Evolutionary conservation across 2,113 vertebrate genomes (phyloP).

Genomic region (Corydoras maculifer): DNA sequence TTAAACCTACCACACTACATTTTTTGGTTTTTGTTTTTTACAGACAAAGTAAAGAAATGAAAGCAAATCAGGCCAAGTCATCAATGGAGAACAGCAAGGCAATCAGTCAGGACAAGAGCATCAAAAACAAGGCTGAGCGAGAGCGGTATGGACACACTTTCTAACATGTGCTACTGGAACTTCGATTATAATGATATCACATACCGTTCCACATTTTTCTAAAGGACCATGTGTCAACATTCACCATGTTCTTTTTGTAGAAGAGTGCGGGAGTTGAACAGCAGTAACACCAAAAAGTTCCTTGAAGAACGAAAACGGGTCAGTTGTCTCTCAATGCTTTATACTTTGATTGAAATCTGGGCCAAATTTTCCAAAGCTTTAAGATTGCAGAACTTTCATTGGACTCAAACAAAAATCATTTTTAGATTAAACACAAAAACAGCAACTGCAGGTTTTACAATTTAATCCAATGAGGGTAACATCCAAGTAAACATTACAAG

Average conservation of each 20-base stretch:
- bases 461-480: no score
- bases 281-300: slow-evolving; percentile 99
- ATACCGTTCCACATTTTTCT: no score
- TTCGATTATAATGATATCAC: no score
- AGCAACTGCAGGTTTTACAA: no score
- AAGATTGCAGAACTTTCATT: no score
- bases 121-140: slow-evolving; percentile 97
- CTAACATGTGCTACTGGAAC: no score
- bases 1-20: no score
- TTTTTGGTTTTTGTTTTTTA: slow-evolving; percentile 11
- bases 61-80: slow-evolving; percentile 92
- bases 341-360: not conserved
- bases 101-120: slow-evolving; percentile 96
- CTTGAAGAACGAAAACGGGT: slow-evolving; percentile 96
- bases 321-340: slow-evolving; percentile 41
- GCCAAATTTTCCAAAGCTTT: no score
- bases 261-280: slow-evolving; percentile 93
- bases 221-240: no score
- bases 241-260: slow-evolving; percentile 51
- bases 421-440: no score
- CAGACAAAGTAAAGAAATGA: slow-evolving; percentile 97
- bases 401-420: no score
- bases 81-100: slow-evolving; percentile 99
- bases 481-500: no score
- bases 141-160: slow-evolving; percentile 75